A percentile compares a stretch with the other conserved stretches of the same genome.
Conservation (phyloP, 2,888 invertebrate species). For the Tuberolachnus salignus region DNA sequence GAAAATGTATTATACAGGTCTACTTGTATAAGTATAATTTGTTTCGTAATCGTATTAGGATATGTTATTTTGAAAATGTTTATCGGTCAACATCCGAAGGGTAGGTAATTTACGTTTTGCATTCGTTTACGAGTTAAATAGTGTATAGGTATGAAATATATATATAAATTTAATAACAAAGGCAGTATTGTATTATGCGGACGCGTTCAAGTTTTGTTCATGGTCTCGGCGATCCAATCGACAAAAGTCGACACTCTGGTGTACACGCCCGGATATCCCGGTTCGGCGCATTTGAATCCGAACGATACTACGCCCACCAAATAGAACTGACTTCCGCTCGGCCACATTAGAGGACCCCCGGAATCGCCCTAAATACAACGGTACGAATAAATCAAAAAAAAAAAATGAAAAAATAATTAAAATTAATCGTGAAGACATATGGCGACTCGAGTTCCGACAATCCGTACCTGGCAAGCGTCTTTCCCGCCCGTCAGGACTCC, state of each 20-base stretch:
- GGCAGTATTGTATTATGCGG: too few relatives aligned
- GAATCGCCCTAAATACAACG: constrained; percentile 68
- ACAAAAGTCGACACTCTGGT: constrained; percentile 71
- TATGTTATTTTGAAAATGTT: too few relatives aligned
- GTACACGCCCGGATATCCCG: constrained; percentile 74
- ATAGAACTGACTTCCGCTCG: constrained; percentile 65
- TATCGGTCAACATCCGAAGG: too few relatives aligned
- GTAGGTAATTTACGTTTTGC: too few relatives aligned
- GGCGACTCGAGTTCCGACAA: neutral
- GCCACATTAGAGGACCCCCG: constrained; percentile 78
- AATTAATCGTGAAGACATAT: neutral
- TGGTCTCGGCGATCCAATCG: constrained; percentile 68
- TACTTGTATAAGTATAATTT: too few relatives aligned
- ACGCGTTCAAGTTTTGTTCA: constrained; percentile 43
- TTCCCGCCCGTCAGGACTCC: constrained; percentile 71
- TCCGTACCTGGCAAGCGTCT: constrained; percentile 73
- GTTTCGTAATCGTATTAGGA: too few relatives aligned
- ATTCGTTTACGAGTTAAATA: too few relatives aligned
- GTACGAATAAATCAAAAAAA: neutral
- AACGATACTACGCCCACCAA: constrained; percentile 73
- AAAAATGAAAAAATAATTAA: neutral
- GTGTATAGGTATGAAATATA: too few relatives aligned
- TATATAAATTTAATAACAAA: too few relatives aligned
- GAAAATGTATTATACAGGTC: too few relatives aligned
- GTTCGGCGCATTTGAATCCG: constrained; percentile 69